Base-by-base conservation (phyloP, 2,888 invertebrate species). In the Scaptomyza reducta region DNA sequence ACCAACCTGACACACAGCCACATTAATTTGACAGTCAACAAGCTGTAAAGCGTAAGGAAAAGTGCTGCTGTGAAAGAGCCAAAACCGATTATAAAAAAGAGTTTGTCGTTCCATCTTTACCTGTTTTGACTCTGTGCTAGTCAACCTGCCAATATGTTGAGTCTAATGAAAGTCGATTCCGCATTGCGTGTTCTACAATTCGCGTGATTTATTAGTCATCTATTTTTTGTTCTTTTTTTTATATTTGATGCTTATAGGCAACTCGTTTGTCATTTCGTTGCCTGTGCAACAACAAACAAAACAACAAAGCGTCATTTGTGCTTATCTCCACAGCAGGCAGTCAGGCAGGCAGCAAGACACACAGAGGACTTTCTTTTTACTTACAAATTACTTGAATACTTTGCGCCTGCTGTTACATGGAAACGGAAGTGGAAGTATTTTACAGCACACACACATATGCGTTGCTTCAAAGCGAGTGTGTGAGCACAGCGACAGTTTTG, bases 321-420 rank as follows among this genome's bases (percentile, higher is more conserved):
- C 82, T 87, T 80, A 85, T 85, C 87, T 76, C 65, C 86, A 57
- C 80, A 76, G 78, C 83, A 69, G 83, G 80, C 75, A 55, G 46
- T 27, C 63, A 27, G 13, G 9, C 18, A 46, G 11, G 5, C 38
- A 35, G n/a, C 35, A 6, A 18, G 10, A 27, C 31, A 33, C 16
- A n/a, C 9, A 25, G 22, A 33, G 49, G 10, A 51, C 14, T 40
- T 46, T 41, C 72, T 75, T 63, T 75, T 63, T 68, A 62, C 70
- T 72, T 81, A 84, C 87, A 84, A 84, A 84, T 84, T 82, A 85
- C 85, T 84, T 84, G 77, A 84, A 84, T 79, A 84, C 82, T 80
- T 78, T 80, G 74, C 76, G 85, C 80, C 77, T 72, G 77, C 77
- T 84, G 87, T 70, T 77, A 58, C 77, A 67, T 64, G 74, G 70